Evolutionary conservation across 2,797 vertebrate genomes (phyloP), one percentile per base, ranked within the genome.

Genomic region (Smutsia gigantea): DNA sequence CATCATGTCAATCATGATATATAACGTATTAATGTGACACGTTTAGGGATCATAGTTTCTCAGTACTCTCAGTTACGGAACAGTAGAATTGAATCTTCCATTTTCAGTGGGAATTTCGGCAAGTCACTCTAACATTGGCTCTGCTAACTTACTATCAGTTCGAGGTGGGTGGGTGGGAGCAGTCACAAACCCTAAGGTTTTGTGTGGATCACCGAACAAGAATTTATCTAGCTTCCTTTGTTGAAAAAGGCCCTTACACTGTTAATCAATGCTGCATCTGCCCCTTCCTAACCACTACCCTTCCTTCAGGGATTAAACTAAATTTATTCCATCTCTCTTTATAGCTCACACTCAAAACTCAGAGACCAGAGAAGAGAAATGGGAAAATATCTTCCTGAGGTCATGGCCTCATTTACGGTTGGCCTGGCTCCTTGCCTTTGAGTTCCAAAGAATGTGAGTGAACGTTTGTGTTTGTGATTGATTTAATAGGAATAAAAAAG

Each of bases 291-390:
- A 42, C 37, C 63, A 75, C 1, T 14, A 23, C 19, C 46, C 51
- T 64, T 46, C 61, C 34, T 74, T 92, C 46, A 49, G 31, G 29
- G 0, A 29, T 37, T 88, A 57, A 4, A 63, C 18, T 84, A 51
- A 83, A 75, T 74, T 12, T 12, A 74, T 7, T 21, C 25, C 37
- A 31, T 71, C 4, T 69, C 21, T 95, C 19, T 89, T 63, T 66
- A 53, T 7, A 89, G 39, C 37, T 89, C 81, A 90, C 46, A 85
- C 8, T 96, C n/a, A 87, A 69, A 84, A 68, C 34, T 87, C 29
- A 86, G 59, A 59, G 25, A 95, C 17, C n/a, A 79, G 59, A 94
- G 55, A 78, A 91, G 78, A 86, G 13, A 93, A 78, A 63, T 39
- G 31, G n/a, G 6, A 29, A 78, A 69, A 59, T 68, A 64, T 68